phyloP scores from a whole-genome alignment of 2,113 vertebrate species.

The Piprites chloris region DNA sequence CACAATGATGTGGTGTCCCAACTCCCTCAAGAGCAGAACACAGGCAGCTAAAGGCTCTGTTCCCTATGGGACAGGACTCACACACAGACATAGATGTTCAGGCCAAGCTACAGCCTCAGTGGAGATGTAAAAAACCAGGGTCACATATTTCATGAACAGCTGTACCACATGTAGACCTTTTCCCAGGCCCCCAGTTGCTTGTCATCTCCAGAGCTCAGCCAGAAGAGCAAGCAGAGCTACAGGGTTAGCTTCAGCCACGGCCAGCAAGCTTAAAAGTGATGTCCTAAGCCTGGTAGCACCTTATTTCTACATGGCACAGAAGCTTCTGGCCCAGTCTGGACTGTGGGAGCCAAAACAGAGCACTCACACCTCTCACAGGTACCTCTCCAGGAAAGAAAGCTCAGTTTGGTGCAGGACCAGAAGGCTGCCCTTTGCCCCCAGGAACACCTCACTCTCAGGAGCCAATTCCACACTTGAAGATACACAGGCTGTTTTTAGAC shows the following conservation, averaged over 20 bases:
- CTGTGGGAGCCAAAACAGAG: neutral
- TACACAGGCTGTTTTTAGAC: neutral
- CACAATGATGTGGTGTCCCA: neutral
- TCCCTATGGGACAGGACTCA: neutral
- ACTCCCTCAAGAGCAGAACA: accelerated
- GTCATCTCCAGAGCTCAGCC: neutral
- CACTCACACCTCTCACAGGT: neutral
- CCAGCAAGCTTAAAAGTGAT: neutral
- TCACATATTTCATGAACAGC: neutral
- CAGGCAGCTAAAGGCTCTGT: neutral
- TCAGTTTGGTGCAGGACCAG: neutral
- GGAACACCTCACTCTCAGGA: neutral
- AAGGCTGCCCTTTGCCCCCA: neutral
- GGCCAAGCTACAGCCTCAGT: neutral
- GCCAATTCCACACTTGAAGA: neutral
- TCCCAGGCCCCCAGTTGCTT: neutral
- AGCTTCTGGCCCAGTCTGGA: neutral
- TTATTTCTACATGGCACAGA: neutral
- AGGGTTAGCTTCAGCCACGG: neutral
- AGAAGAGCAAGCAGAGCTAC: neutral
- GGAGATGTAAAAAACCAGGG: neutral
- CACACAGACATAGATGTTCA: neutral
- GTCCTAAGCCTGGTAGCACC: neutral
- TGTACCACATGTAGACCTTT: neutral
- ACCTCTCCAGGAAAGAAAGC: neutral